A percentile compares a stretch with the other conserved stretches of the same genome.
These are phyloP conservation scores for Phyto melanocephala DNA, from an alignment of 2,888 invertebrate genomes.

Conservation along the genomic window DNA sequence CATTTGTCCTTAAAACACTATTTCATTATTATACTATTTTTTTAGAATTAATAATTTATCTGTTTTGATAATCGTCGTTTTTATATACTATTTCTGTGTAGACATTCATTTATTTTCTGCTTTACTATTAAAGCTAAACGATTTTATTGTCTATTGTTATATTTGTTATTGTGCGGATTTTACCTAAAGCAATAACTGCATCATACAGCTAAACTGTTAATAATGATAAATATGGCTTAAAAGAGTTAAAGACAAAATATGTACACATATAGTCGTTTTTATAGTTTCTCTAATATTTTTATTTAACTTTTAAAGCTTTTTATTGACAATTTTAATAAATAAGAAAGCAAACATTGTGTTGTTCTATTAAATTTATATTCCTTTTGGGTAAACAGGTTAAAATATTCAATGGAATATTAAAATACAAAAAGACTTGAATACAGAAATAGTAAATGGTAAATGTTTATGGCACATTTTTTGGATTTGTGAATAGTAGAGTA, in stretches of 20 bases:
- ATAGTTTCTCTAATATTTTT: not conserved
- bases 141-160: slow-evolving; percentile 52
- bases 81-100: slow-evolving; percentile 13
- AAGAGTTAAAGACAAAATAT: slow-evolving; percentile 14
- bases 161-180: slow-evolving; percentile 44
- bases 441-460: not conserved
- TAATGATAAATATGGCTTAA: slow-evolving; percentile 17
- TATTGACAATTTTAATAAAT: slow-evolving; percentile 18
- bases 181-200: slow-evolving; percentile 58
- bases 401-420: not conserved
- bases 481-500: no score
- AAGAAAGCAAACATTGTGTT: slow-evolving; percentile 1
- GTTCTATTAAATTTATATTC: slow-evolving; percentile 31
- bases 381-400: slow-evolving; percentile 36
- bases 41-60: slow-evolving; percentile 32
- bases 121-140: slow-evolving; percentile 39
- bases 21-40: not conserved
- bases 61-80: slow-evolving; percentile 34
- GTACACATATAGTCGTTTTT: no score
- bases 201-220: slow-evolving; percentile 23
- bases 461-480: not conserved
- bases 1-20: slow-evolving; percentile 1
- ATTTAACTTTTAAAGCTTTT: slow-evolving; percentile 2
- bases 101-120: not conserved
- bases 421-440: not conserved